phyloP scores from a whole-genome alignment of 2,113 vertebrate species.

The Charadrius vociferus region DNA sequence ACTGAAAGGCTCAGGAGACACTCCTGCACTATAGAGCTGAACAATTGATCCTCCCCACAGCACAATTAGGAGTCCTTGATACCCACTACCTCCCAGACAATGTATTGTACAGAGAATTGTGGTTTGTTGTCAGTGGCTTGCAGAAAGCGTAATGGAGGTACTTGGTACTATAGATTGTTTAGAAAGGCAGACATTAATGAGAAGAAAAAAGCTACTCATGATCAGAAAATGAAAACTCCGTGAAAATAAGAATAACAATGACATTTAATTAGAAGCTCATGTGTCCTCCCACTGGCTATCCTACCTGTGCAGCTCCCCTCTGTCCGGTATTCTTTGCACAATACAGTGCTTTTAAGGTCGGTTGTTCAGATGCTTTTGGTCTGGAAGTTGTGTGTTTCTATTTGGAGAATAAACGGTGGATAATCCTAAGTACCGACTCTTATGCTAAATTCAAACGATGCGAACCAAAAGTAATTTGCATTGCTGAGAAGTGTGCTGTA shows the following conservation, averaged over 20 bases:
- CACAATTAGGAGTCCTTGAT: slow-evolving; percentile 40
- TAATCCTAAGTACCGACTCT: not conserved
- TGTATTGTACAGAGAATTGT: slow-evolving; percentile 18
- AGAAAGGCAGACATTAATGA: slow-evolving; percentile 19
- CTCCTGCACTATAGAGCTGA: not conserved
- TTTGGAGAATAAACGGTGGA: not conserved
- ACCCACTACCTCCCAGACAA: not conserved
- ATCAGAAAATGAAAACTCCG: not conserved
- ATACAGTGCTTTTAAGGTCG: not conserved
- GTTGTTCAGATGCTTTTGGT: not conserved
- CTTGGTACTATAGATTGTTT: slow-evolving; percentile 17
- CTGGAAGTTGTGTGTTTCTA: not conserved
- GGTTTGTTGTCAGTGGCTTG: slow-evolving; percentile 16
- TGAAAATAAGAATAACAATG: not conserved
- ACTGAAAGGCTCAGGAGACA: slow-evolving; percentile 20
- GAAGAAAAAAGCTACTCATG: not conserved
- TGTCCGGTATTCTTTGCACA: not conserved
- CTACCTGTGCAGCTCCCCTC: not conserved
- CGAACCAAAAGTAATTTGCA: not conserved
- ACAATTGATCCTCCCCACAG: not conserved
- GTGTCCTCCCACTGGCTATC: not conserved
- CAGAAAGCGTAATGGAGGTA: slow-evolving; percentile 1
- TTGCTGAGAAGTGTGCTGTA: not conserved
- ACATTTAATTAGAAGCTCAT: not conserved
- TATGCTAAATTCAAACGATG: not conserved